A percentile compares a stretch with the other conserved stretches of the same genome.
These are phyloP conservation scores for Silurus glanis DNA, from an alignment of 2,113 vertebrate genomes.

Conservation along the genomic window DNA sequence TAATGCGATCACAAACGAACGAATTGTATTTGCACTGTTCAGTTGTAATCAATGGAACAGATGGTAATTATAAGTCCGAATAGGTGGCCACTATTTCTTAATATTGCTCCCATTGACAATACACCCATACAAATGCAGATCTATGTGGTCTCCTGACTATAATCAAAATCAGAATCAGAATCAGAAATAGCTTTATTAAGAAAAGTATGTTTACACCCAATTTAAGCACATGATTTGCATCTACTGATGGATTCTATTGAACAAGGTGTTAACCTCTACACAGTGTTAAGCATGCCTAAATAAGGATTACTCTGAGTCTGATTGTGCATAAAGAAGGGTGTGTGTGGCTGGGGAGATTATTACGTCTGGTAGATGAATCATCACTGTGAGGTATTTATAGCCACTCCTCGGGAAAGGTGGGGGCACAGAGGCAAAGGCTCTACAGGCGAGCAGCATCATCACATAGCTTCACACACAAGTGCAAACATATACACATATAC, in stretches of 20 bases:
- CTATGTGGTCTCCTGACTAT: background rate
- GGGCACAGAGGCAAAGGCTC: background rate
- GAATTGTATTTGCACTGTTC: background rate
- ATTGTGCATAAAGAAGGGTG: constrained; percentile 18
- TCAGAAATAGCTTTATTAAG: no score
- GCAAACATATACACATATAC: background rate
- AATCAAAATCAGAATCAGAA: background rate
- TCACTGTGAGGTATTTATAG: constrained; percentile 57
- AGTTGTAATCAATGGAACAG: background rate
- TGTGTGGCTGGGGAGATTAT: constrained; percentile 43
- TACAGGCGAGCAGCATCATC: constrained; percentile 23
- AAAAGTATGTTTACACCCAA: no score
- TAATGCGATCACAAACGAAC: background rate
- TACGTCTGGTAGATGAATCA: constrained; percentile 59
- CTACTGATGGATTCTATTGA: background rate
- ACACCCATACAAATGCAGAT: background rate
- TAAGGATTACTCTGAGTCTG: background rate
- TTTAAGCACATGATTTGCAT: background rate
- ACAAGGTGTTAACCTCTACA: background rate
- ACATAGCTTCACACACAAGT: constrained; percentile 4
- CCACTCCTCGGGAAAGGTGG: constrained; percentile 34
- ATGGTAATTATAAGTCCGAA: background rate
- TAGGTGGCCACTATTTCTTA: background rate
- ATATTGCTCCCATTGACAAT: background rate
- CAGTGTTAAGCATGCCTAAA: background rate